Evolutionary conservation across 2,888 invertebrate species (phyloP).

Genomic region (Endotricha flammealis): DNA sequence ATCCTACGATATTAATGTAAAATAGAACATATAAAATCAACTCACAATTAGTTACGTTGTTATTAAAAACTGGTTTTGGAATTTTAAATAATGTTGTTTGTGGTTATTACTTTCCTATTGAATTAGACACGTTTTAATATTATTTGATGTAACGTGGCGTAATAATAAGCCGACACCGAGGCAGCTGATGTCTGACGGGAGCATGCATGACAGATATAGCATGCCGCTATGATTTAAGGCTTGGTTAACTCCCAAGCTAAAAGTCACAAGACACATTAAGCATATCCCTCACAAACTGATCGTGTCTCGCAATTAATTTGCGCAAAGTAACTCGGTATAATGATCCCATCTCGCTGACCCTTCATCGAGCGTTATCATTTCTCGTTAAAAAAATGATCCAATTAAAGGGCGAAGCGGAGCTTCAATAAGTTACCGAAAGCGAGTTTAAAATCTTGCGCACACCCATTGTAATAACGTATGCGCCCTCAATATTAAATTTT

Average conservation of each 20-base stretch:
- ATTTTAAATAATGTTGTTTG: too few species aligned
- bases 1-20: too few species aligned
- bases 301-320: slow-evolving; percentile 33
- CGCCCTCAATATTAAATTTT: slow-evolving; percentile 78
- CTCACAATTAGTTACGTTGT: too few species aligned
- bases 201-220: slow-evolving; percentile 18
- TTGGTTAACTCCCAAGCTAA: slow-evolving; percentile 38
- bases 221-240: slow-evolving; percentile 29
- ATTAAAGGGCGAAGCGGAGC: slow-evolving; percentile 58
- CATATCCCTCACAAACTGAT: slow-evolving; percentile 14
- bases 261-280: slow-evolving; percentile 23
- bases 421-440: slow-evolving; percentile 72
- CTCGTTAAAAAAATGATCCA: slow-evolving; percentile 75
- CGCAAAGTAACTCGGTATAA: slow-evolving; percentile 38
- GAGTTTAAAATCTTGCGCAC: slow-evolving; percentile 71
- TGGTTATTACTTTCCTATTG: too few species aligned
- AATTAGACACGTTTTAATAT: slow-evolving; percentile 7
- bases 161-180: slow-evolving; percentile 9
- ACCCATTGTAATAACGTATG: slow-evolving; percentile 77
- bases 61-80: too few species aligned
- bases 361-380: slow-evolving; percentile 63
- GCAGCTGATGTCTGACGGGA: slow-evolving; percentile 20
- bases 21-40: too few species aligned
- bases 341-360: slow-evolving; percentile 50
- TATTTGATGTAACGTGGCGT: slow-evolving; percentile 6